Evolutionary conservation across 2,113 vertebrate genomes (phyloP).

Genomic region (Tamias sibiricus): DNA sequence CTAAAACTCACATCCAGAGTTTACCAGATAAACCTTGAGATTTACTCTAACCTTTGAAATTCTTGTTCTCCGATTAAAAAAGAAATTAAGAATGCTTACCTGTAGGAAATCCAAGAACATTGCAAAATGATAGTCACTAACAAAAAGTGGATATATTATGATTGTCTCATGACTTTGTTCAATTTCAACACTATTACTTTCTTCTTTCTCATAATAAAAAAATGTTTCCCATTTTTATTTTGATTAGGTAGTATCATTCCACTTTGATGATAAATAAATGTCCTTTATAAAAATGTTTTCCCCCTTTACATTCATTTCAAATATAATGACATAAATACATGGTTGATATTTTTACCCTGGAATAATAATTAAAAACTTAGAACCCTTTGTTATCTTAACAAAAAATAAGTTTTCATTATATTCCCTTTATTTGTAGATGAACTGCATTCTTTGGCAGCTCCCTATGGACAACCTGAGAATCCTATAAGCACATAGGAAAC

Average conservation of each 20-base stretch:
- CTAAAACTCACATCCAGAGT: not conserved
- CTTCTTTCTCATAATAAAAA: not conserved
- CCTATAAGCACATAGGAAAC: too few relatives aligned
- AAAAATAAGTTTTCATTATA: too few relatives aligned
- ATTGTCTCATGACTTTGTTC: not conserved
- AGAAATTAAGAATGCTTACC: not conserved
- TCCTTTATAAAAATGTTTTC: not conserved
- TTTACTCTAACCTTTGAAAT: not conserved
- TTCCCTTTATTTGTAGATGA: too few relatives aligned
- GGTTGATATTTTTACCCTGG: too few relatives aligned
- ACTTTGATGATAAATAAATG: not conserved
- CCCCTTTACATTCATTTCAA: not conserved
- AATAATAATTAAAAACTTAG: too few relatives aligned
- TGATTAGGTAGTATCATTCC: too few relatives aligned
- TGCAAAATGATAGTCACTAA: not conserved
- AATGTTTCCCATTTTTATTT: too few relatives aligned
- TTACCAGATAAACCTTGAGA: not conserved
- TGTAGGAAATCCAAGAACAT: not conserved
- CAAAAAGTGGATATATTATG: not conserved
- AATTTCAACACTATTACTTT: not conserved
- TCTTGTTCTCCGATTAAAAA: not conserved
- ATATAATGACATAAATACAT: too few relatives aligned
- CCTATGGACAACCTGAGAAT: too few relatives aligned
- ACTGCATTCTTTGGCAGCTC: too few relatives aligned
- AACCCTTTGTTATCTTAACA: too few relatives aligned